Conservation (phyloP, 1,140 invertebrate species). For the Drosophila equinoxialis region DNA sequence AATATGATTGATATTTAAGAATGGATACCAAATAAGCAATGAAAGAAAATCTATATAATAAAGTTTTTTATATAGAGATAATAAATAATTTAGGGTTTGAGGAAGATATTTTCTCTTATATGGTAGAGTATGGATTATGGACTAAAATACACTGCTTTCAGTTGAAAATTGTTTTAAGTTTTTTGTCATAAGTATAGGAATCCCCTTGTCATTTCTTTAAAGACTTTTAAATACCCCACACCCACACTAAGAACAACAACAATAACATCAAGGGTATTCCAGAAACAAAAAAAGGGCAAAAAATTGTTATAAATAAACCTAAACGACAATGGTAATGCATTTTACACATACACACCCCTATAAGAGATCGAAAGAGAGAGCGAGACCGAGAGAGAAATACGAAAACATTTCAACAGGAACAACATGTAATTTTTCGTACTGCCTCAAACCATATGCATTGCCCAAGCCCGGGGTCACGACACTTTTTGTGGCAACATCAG, state of each 20-base stretch:
- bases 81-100: too few species aligned
- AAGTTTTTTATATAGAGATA: too few species aligned
- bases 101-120: too few species aligned
- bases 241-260: constrained; percentile 3
- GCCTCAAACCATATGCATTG: constrained; percentile 74
- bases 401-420: constrained; percentile 80
- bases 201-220: not conserved
- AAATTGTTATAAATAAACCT: constrained; percentile 74
- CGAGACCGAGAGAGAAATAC: constrained; percentile 36
- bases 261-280: constrained; percentile 40
- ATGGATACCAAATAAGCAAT: too few species aligned
- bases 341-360: constrained; percentile 38
- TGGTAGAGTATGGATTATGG: too few species aligned
- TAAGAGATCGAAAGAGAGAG: not conserved
- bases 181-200: not conserved
- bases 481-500: constrained; percentile 75
- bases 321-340: constrained; percentile 75
- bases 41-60: too few species aligned
- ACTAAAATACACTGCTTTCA: too few species aligned
- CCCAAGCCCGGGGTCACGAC: constrained; percentile 76
- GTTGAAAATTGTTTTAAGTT: not conserved
- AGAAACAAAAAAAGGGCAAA: constrained; percentile 33
- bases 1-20: too few species aligned
- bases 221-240: constrained; percentile 2
- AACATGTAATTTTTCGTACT: constrained; percentile 78